These are phyloP conservation scores for Hafferia zeledoni DNA, from an alignment of 2,797 vertebrate genomes.

Conservation along the genomic window DNA sequence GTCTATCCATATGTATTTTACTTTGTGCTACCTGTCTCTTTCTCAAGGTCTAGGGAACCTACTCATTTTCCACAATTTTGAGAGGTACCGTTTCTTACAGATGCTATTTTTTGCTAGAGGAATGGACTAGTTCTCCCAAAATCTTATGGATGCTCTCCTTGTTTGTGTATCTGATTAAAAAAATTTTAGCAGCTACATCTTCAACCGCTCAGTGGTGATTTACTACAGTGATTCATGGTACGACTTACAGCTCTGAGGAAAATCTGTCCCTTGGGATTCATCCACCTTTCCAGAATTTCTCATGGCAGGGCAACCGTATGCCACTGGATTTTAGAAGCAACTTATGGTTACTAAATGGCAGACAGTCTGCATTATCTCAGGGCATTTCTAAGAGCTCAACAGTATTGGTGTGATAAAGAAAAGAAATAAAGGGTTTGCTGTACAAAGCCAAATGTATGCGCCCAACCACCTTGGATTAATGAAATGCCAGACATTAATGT, in stretches of 20 bases:
- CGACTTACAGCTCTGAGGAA: conserved; percentile 19
- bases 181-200: conserved; percentile 15
- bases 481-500: background rate
- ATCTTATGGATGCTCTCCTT: conserved; percentile 14
- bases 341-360: background rate
- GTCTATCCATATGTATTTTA: background rate
- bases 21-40: background rate
- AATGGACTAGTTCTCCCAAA: conserved; percentile 26
- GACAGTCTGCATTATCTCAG: background rate
- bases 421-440: background rate
- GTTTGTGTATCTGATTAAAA: conserved; percentile 22
- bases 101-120: conserved; percentile 44
- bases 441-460: background rate
- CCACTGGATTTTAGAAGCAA: background rate
- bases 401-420: background rate
- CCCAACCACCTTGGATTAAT: background rate
- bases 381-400: background rate
- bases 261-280: conserved; percentile 37
- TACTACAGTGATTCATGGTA: conserved; percentile 50
- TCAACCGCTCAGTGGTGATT: conserved; percentile 19
- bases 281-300: conserved; percentile 55
- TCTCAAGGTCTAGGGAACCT: background rate
- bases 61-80: background rate
- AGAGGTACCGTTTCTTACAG: background rate
- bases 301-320: background rate